phyloP scores from a whole-genome alignment of 2,797 vertebrate species.

The Paedocypris micromegethes region DNA sequence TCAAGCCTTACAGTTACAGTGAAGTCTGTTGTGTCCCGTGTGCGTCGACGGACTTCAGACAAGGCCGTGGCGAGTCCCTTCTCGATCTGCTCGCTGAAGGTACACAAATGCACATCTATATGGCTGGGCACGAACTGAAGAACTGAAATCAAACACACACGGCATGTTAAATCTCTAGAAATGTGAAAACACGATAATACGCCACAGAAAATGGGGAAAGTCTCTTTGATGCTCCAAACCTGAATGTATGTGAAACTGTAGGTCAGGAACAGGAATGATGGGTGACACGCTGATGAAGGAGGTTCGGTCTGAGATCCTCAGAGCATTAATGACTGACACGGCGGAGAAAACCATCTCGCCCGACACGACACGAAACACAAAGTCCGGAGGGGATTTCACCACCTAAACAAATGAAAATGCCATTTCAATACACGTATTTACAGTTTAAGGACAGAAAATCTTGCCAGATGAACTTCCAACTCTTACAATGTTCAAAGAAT shows the following conservation, averaged over 20 bases:
- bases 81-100: constrained; percentile 84
- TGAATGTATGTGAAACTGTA: constrained; percentile 86
- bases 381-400: constrained; percentile 77
- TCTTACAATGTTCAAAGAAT: too few species aligned
- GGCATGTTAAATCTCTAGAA: neutral
- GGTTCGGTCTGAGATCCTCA: constrained; percentile 71
- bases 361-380: constrained; percentile 86
- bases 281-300: constrained; percentile 77
- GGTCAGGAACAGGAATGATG: constrained; percentile 71
- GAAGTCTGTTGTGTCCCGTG: constrained; percentile 77
- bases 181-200: constrained; percentile 1
- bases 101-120: constrained; percentile 82
- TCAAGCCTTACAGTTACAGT: constrained; percentile 87
- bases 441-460: neutral
- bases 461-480: constrained; percentile 5
- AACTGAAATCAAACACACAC: constrained; percentile 63
- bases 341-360: constrained; percentile 89
- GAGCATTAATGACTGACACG: constrained; percentile 83
- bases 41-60: constrained; percentile 76
- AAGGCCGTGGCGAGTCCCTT: constrained; percentile 83
- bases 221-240: constrained; percentile 61
- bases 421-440: neutral
- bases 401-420: constrained; percentile 64
- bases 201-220: neutral
- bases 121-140: constrained; percentile 92